These are phyloP conservation scores for Phenganax stokvisi DNA, from an alignment of 92 coral and sea anemone species.

Conservation along the genomic window DNA sequence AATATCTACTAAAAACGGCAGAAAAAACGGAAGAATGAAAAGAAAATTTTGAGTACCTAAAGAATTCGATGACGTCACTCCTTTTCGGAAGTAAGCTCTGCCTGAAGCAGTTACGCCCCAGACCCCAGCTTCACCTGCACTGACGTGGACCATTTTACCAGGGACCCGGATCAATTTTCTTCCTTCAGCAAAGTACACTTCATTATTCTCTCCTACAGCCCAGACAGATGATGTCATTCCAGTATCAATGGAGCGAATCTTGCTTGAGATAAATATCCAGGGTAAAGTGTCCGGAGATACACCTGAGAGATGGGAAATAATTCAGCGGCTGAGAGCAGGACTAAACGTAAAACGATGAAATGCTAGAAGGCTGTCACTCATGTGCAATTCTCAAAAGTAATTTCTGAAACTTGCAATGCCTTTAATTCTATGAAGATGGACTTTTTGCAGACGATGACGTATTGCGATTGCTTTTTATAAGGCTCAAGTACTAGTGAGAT, in stretches of 20 bases:
- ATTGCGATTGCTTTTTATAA: no score
- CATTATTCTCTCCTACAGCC: constrained; percentile 19
- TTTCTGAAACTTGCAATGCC: no score
- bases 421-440: no score
- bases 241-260: constrained; percentile 30
- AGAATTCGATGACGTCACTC: constrained; percentile 26
- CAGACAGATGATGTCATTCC: constrained; percentile 43
- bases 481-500: no score
- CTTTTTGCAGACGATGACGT: no score
- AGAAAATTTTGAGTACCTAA: not conserved
- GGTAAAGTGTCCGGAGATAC: constrained; percentile 29
- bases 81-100: constrained; percentile 24
- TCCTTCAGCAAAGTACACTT: constrained; percentile 11
- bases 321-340: not conserved
- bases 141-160: constrained; percentile 27
- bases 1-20: no score
- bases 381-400: no score
- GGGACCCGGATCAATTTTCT: constrained; percentile 7
- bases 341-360: not conserved
- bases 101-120: constrained; percentile 20
- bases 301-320: not conserved
- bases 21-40: no score
- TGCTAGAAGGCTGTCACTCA: not conserved
- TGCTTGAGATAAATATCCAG: constrained; percentile 36
- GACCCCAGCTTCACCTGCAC: constrained; percentile 40